Evolutionary conservation across 1,140 invertebrate genomes (phyloP).

Genomic region (Drosophila mojavensis): DNA sequence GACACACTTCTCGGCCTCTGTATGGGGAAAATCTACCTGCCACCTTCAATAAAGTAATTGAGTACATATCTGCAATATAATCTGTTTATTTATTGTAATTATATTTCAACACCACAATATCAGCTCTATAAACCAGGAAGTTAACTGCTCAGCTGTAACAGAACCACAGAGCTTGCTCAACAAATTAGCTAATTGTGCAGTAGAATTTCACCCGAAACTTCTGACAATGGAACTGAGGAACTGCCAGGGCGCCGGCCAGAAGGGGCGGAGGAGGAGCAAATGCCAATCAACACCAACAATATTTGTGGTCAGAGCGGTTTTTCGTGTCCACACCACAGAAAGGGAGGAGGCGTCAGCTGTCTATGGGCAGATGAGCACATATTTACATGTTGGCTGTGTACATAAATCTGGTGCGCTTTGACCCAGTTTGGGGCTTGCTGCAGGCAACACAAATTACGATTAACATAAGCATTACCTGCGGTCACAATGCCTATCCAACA

Average conservation of each 20-base stretch:
- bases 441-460: slow-evolving; percentile 51
- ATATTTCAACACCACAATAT: slow-evolving; percentile 24
- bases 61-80: background rate
- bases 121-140: slow-evolving; percentile 30
- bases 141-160: slow-evolving; percentile 5
- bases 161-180: background rate
- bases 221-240: slow-evolving; percentile 12
- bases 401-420: slow-evolving; percentile 63
- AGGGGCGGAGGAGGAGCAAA: background rate
- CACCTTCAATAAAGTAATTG: background rate
- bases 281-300: slow-evolving; percentile 36
- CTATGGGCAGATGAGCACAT: slow-evolving; percentile 1
- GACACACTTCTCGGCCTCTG: too few relatives aligned
- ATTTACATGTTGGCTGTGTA: slow-evolving; percentile 47
- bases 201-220: slow-evolving; percentile 23
- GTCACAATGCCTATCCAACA: background rate
- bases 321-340: slow-evolving; percentile 12
- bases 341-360: background rate
- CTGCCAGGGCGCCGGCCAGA: too few relatives aligned
- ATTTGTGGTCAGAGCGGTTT: slow-evolving; percentile 32
- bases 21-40: too few relatives aligned
- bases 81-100: slow-evolving; percentile 38
- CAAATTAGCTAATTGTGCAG: slow-evolving; percentile 64
- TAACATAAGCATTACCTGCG: slow-evolving; percentile 26
- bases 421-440: slow-evolving; percentile 36